Evolutionary conservation across 1,140 invertebrate genomes (phyloP), one percentile per base, ranked within the genome.

Genomic region (Eumeta japonica): DNA sequence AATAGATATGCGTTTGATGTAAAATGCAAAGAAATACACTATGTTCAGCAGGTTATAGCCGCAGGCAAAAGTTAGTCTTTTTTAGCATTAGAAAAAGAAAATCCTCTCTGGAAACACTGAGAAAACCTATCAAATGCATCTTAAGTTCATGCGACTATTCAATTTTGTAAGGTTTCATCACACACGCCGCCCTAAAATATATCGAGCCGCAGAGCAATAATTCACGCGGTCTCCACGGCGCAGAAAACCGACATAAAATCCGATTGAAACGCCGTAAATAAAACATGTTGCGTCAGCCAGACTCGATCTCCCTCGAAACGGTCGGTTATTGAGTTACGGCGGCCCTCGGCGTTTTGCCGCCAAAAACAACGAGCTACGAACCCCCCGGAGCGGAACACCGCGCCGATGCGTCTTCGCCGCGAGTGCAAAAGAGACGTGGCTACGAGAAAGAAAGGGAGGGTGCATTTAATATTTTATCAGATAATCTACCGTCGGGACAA

Each of bases 271-370:
- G 54, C 65, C 65, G 66, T 74, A 71, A 74, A 74, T 74, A 74
- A 74, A 74, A 74, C 66, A 74, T 71, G 70, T 56, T 57, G 60
- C 60, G n/a, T n/a, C n/a, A n/a, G n/a, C n/a, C n/a, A n/a, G n/a
- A n/a, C 35, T 54, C 46, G 54, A 54, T 62, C 55, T 58, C 62
- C 64, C 59, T 62, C 54, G 53, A 48, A 57, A 45, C 56, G 52
- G 61, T 68, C 55, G 64, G 45, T 74, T 74, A 74, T 74, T 72
- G 62, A 72, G 65, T 74, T 74, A 72, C 70, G 62, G 49, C 56
- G 52, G 60, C 66, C 64, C 68, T 55, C 58, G 58, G 65, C 63
- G 67, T 58, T 74, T 74, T 74, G 72, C 64, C 70, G 67, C 65
- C 70, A 65, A 72, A 74, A 74, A 74, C 70, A 70, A 74, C 60